Conservation (phyloP, 2,113 vertebrate species). For the Ptilorrhoa leucosticta region DNA sequence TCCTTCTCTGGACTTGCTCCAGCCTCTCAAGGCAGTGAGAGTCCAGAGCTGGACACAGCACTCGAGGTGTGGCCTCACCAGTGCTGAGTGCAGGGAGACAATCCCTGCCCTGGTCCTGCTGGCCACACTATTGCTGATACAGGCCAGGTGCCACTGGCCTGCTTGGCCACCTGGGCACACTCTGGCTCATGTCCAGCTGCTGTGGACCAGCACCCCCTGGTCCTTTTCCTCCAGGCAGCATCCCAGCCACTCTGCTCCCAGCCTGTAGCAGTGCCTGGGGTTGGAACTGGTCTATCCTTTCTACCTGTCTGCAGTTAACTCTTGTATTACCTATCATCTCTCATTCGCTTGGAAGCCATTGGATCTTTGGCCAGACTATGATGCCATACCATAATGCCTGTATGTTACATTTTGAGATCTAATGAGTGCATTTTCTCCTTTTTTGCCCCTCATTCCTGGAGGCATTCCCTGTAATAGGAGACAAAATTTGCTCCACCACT, state of each 20-base stretch:
- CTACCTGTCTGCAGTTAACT: neutral
- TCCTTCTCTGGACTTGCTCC: rapidly evolving
- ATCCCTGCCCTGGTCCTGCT: neutral
- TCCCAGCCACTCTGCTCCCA: neutral
- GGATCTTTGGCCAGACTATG: neutral
- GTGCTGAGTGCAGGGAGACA: rapidly evolving
- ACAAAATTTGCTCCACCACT: neutral
- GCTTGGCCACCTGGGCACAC: rapidly evolving
- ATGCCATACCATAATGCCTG: neutral
- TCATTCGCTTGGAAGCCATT: neutral
- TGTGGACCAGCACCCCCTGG: neutral
- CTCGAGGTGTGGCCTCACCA: rapidly evolving
- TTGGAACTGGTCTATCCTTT: neutral
- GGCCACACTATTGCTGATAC: neutral
- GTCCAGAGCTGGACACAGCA: too few species aligned
- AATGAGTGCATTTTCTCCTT: neutral
- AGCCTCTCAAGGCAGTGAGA: neutral
- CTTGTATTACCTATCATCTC: neutral
- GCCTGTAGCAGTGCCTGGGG: neutral
- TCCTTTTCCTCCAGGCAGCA: neutral
- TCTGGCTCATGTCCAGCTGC: neutral
- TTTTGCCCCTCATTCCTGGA: neutral
- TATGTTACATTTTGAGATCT: neutral
- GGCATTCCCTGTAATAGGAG: neutral
- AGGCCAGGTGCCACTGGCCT: neutral